Evolutionary conservation across 2,113 vertebrate species (phyloP), one percentile per base, ranked within the genome.

Genomic region (Brachyhypopomus occidentalis): DNA sequence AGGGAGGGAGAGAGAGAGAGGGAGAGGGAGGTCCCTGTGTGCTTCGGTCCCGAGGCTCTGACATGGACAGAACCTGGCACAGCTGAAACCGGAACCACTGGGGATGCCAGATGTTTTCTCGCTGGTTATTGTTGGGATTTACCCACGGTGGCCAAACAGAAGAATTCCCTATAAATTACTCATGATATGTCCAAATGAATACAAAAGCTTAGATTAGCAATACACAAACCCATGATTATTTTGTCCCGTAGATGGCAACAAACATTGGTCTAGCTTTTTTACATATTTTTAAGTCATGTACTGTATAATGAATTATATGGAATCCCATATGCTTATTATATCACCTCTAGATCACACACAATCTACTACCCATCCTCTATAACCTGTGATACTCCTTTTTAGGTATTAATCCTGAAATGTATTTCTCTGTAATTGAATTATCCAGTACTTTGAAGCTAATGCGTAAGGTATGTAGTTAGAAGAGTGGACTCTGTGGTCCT

Each of bases 21-120:
- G 5, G 41, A 17, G 2, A 36, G 30, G 5, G 64, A 14, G 1
- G 62, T 27, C 48, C 30, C 76, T 67, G 45, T 66, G 63, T 52
- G 20, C 63, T 36, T 67, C 63, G 34, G n/a, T 78, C 45, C 76
- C 63, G 2, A 5, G 12, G 23, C 62, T 14, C 3, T 12, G 75
- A 55, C 45, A 36, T 34, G 11, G 45, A 34, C 52, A 41, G 63
- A 25, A 78, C 27, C 27, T 64, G 22, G 16, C 60, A 34, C 75
- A 66, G 62, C 63, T 55, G 27, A 55, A 52, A 23, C 25, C 22
- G 25, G 22, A 56, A 64, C 27, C 62, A 55, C 45, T 67, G 45
- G 48, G 48, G 55, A 78, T 67, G 60, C 41, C 63, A 67, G 63
- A 27, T 78, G 76, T 67, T 67, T 67, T 45, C 25, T n/a, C 1